A percentile compares a stretch with the other conserved stretches of the same genome.
phyloP scores from a whole-genome alignment of 2,113 vertebrate species.

The Sebastes schlegelii region DNA sequence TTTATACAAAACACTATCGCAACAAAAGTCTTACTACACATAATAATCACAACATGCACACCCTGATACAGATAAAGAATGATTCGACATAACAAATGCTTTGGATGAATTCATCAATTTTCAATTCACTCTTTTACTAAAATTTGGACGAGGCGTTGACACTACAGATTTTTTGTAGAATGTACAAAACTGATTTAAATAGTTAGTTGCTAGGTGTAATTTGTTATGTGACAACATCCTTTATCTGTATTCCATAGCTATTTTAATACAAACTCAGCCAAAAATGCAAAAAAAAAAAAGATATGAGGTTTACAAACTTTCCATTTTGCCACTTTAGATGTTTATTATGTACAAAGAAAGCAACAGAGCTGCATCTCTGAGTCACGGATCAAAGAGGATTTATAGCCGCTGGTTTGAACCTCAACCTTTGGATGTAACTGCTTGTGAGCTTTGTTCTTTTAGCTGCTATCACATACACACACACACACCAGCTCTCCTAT shows the following conservation, averaged over 20 bases:
- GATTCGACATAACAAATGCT: constrained; percentile 49
- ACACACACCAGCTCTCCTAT: constrained; percentile 64
- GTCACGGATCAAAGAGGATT: constrained; percentile 60
- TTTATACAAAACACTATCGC: constrained; percentile 64
- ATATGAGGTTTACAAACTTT: constrained; percentile 72
- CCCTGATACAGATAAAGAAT: constrained; percentile 68
- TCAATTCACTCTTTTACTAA: constrained; percentile 62
- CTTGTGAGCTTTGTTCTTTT: constrained; percentile 64
- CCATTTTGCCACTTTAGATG: constrained; percentile 69
- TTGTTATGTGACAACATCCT: constrained; percentile 64
- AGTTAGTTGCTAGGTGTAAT: constrained; percentile 36
- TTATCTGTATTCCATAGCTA: constrained; percentile 74
- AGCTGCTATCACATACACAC: constrained; percentile 65
- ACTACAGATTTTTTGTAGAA: constrained; percentile 44
- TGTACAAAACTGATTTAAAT: constrained; percentile 53
- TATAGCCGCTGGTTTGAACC: constrained; percentile 64
- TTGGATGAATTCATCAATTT: constrained; percentile 49
- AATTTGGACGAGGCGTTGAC: constrained; percentile 35
- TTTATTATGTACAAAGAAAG: constrained; percentile 49
- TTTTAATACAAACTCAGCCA: constrained; percentile 77
- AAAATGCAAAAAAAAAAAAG: constrained; percentile 72
- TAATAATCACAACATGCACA: constrained; percentile 46
- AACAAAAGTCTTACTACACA: constrained; percentile 47
- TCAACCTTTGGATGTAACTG: constrained; percentile 73
- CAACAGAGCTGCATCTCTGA: constrained; percentile 53